Conservation (phyloP, 2,888 invertebrate species). For the Hyles lineata region DNA sequence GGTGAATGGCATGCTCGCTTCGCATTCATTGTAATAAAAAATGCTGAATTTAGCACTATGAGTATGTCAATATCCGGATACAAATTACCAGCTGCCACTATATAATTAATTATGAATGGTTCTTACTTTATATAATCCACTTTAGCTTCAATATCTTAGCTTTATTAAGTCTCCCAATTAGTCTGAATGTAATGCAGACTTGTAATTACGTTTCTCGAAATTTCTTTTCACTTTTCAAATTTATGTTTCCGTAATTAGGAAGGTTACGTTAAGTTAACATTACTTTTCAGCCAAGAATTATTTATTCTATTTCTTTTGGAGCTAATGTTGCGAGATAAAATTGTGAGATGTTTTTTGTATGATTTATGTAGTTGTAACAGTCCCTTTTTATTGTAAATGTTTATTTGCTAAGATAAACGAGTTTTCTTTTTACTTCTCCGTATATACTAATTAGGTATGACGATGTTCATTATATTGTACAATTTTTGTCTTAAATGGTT, state of each 20-base stretch:
- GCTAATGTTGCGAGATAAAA: constrained; percentile 26
- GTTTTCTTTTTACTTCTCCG: not conserved
- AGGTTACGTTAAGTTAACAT: constrained; percentile 29
- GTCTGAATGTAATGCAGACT: constrained; percentile 47
- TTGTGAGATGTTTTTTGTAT: constrained; percentile 16
- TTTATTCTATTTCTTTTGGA: constrained; percentile 22
- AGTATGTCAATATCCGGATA: too few relatives aligned
- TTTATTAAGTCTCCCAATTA: constrained; percentile 41
- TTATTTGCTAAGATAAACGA: constrained; percentile 2
- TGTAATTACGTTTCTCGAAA: constrained; percentile 57
- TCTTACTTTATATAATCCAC: not conserved
- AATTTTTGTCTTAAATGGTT: too few relatives aligned
- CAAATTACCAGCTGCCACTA: too few relatives aligned
- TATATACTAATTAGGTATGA: not conserved
- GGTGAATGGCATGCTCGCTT: too few relatives aligned
- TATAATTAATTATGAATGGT: too few relatives aligned
- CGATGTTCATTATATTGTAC: not conserved
- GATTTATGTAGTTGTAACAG: constrained; percentile 11
- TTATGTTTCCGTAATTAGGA: constrained; percentile 50
- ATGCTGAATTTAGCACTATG: too few relatives aligned
- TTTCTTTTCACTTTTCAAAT: constrained; percentile 57
- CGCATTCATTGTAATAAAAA: too few relatives aligned
- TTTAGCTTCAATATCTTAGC: not conserved
- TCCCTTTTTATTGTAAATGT: not conserved
- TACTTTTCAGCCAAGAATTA: constrained; percentile 21